phyloP scores from a whole-genome alignment of 2,113 vertebrate species.

The Passer montanus region DNA sequence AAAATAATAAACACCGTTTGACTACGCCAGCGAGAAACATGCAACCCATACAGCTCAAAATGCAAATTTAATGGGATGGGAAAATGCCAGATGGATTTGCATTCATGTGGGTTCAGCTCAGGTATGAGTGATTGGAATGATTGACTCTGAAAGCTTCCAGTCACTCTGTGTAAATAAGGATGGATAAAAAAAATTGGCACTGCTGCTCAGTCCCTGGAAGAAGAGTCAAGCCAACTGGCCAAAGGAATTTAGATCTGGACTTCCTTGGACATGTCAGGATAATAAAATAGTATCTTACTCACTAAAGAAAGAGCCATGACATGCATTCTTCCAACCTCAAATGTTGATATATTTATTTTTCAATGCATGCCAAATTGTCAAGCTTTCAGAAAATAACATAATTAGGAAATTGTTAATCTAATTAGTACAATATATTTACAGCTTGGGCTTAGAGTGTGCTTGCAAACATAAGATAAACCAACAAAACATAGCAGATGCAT shows the following conservation, averaged over 20 bases:
- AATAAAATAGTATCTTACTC: neutral
- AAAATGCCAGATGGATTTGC: conserved; percentile 31
- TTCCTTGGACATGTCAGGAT: neutral
- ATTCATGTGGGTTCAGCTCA: conserved; percentile 20
- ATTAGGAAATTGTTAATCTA: neutral
- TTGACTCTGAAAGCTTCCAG: conserved; percentile 43
- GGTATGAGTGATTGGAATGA: conserved; percentile 32
- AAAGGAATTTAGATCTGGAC: conserved; percentile 24
- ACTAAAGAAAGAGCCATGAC: neutral
- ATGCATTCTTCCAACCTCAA: neutral
- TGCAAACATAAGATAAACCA: neutral
- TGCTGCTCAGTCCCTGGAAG: neutral
- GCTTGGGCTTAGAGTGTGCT: neutral
- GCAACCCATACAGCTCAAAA: neutral
- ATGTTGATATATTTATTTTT: neutral
- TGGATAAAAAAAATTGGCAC: conserved; percentile 1
- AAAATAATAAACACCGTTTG: neutral
- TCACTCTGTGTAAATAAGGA: conserved; percentile 22
- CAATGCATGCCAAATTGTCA: neutral
- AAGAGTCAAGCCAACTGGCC: neutral
- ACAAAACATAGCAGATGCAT: neutral
- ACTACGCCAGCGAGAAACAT: neutral
- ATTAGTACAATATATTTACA: neutral
- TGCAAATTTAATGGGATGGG: conserved; percentile 9
- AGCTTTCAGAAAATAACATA: neutral